Evolutionary conservation across 2,888 invertebrate species (phyloP), one percentile per base, ranked within the genome.

Genomic region (Epinotia ramella): DNA sequence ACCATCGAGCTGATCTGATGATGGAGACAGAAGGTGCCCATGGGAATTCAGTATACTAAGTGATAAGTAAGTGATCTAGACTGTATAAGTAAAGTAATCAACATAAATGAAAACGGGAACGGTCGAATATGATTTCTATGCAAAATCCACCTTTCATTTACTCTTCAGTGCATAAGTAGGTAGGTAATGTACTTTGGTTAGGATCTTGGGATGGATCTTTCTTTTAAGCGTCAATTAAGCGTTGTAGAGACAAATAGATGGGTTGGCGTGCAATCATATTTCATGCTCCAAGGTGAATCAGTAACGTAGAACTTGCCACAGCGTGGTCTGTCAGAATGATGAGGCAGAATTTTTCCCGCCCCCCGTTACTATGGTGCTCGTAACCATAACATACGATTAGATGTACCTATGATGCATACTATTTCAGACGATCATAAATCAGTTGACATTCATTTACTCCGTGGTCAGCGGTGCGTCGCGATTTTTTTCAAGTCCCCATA

Each of bases 321-420:
- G 70, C 80, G 79, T 70, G 65, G 53, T 20, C 57, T 28, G 84
- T 87, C 86, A 88, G 75, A 81, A 78, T 88, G 89, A 89, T 83
- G 81, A 80, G 80, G 81, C 80, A 78, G 73, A 75, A 80, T 73
- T 81, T 84, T 83, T 81, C 84, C 85, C 82, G 78, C 86, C 79
- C 79, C 79, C 64, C 80, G 91, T 92, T 89, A 80, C 89, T 87
- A 92, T 93, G 88, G 88, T 82, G 79, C 78, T 89, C 85, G 82
- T 80, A 76, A 79, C 76, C 90, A 91, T 88, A 92, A 93, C 91
- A 91, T 80, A n/a, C n/a, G n/a, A n/a, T n/a, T n/a, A 73, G 81
- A 56, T 46, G 20, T 13, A 59, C 44, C 80, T 66, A 3, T 18
- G 18, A 57, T 18, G 66, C 66, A 70, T 74, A 80, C 81, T 80